Evolutionary conservation across 2,113 vertebrate genomes (phyloP), one percentile per base, ranked within the genome.

Genomic region (Chitala chitala): DNA sequence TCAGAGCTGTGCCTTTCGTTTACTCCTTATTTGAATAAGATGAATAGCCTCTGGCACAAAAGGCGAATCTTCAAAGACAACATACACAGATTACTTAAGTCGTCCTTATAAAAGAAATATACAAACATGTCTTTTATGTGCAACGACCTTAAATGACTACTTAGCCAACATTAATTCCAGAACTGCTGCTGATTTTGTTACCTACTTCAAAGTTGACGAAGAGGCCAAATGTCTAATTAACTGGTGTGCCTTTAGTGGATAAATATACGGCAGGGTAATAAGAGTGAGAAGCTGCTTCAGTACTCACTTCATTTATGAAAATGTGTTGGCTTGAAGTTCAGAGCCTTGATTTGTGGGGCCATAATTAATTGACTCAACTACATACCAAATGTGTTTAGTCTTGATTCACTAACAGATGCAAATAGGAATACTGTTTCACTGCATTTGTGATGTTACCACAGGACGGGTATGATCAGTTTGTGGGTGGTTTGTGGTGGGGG

Each of bases 181-280:
- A 38, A 55, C 58, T 66, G 63, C 51, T 71, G 71, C 69, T 65
- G 65, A 79, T 85, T 87, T 79, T 84, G n/a, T 82, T 76, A 73
- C 78, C 72, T 77, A 82, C 78, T 78, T 79, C 81, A 81, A 85
- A 80, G 81, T 58, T 61, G 56, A 4, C 72, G 64, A 76, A 80
- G 66, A 76, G 22, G 29, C 46, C 69, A 82, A 84, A 85, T 84
- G 81, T 82, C 75, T 80, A 83, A 84, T 87, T 84, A 82, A 78
- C 55, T 36, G 72, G 79, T 74, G 82, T 80, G 72, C 50, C 56
- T 73, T 61, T 31, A 50, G 31, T 31, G 26, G 69, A 24, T 48
- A 44, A 40, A 72, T 44, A n/a, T 40, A 59, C 72, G 76, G 75
- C 64, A 71, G 77, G 66, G 73, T 71, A 75, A 24, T 9, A 50